phyloP scores from a whole-genome alignment of 2,797 vertebrate genomes.

The Trematomus bernacchii region DNA sequence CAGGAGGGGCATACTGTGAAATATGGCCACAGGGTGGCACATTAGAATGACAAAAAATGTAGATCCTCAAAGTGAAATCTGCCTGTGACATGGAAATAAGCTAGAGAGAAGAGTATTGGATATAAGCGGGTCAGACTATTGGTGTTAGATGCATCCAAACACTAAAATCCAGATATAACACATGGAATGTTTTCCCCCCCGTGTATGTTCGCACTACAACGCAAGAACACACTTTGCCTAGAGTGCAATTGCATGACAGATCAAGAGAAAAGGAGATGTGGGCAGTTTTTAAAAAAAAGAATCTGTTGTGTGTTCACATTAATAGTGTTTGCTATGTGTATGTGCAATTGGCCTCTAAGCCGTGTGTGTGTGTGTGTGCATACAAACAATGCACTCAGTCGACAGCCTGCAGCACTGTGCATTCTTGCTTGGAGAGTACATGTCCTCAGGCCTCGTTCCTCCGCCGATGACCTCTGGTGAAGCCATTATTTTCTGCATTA shows the following conservation, averaged over 20 bases:
- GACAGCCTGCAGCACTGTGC: conserved; percentile 75
- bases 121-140: conserved; percentile 40
- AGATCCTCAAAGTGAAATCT: conserved; percentile 72
- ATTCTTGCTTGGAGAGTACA: conserved; percentile 83
- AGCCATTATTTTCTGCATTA: conserved; percentile 88
- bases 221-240: conserved; percentile 44
- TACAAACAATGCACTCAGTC: conserved; percentile 77
- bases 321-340: conserved; percentile 58
- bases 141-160: conserved; percentile 32
- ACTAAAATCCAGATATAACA: conserved; percentile 35
- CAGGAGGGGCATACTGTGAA: conserved; percentile 72
- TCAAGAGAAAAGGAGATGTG: conserved; percentile 52
- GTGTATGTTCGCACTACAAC: conserved; percentile 44
- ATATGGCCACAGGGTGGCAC: conserved; percentile 68
- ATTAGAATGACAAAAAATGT: conserved; percentile 79
- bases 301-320: conserved; percentile 68
- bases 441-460: conserved; percentile 80
- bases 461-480: conserved; percentile 85
- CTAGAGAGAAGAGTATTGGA: conserved; percentile 28
- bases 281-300: conserved; percentile 47
- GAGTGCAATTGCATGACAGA: conserved; percentile 47
- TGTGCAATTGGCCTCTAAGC: conserved; percentile 66
- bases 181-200: conserved; percentile 12
- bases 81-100: conserved; percentile 63
- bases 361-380: conserved; percentile 42